Percentiles rank a stretch among this genome's conserved stretches.
Evolutionary conservation across 1,140 invertebrate genomes (phyloP).

Genomic region (Eciton burchellii): DNA sequence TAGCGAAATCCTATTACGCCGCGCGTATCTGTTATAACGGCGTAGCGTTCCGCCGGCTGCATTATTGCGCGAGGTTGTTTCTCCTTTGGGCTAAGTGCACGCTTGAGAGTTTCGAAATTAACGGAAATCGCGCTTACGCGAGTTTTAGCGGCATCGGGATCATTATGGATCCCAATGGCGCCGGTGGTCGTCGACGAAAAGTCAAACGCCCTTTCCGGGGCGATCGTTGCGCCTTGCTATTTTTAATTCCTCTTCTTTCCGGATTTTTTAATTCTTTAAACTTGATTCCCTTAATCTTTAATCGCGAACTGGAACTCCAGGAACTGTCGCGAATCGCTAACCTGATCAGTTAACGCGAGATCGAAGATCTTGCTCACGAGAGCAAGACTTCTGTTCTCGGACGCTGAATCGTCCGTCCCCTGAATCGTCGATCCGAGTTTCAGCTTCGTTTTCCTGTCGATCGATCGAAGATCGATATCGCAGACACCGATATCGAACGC

Average conservation of each 20-base stretch:
- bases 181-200: neutral
- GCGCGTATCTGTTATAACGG: neutral
- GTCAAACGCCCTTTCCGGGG: neutral
- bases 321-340: neutral
- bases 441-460: neutral
- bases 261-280: too few relatives aligned
- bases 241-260: neutral
- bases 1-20: conserved; percentile 51
- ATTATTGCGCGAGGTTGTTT: neutral
- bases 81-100: conserved; percentile 36
- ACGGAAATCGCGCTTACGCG: neutral
- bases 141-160: neutral
- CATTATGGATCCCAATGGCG: neutral
- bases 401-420: neutral
- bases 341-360: neutral
- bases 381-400: neutral
- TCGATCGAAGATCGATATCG: too few relatives aligned
- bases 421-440: too few relatives aligned
- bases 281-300: too few relatives aligned
- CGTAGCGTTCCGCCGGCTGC: conserved; percentile 26
- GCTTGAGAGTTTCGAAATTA: conserved; percentile 26
- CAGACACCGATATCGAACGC: neutral
- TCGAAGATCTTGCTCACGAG: neutral
- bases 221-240: neutral
- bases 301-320: neutral